Percentiles rank a stretch among this genome's conserved stretches.
Conservation (phyloP, 1,140 invertebrate genomes). For the Brachionus manjavacas region DNA sequence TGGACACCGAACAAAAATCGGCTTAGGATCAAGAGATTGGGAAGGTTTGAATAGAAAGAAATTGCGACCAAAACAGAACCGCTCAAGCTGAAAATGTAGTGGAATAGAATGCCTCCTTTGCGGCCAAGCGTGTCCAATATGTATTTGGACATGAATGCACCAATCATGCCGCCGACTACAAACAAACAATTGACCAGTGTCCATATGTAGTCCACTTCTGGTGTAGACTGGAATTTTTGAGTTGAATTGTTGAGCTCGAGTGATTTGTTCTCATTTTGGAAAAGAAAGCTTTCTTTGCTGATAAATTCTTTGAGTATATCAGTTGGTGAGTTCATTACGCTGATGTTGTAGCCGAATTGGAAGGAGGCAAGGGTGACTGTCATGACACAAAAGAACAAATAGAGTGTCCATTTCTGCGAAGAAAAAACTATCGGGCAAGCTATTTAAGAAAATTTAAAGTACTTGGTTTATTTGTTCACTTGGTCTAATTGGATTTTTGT, state of each 20-base stretch:
- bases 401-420: conserved; percentile 30
- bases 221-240: background rate
- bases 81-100: conserved; percentile 91
- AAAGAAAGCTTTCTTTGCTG: background rate
- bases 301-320: background rate
- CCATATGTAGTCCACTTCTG: background rate
- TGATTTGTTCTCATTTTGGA: background rate
- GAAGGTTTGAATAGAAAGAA: conserved; percentile 47
- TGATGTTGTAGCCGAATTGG: conserved; percentile 40
- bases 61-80: conserved; percentile 92
- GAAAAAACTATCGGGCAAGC: background rate
- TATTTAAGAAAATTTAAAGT: background rate
- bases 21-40: background rate
- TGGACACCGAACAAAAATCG: conserved; percentile 55
- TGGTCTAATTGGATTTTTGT: background rate
- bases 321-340: conserved; percentile 18
- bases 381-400: conserved; percentile 23
- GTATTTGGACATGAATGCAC: conserved; percentile 72
- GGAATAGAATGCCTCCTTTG: conserved; percentile 61
- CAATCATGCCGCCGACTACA: conserved; percentile 50
- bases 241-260: background rate
- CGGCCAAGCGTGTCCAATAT: conserved; percentile 72
- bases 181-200: conserved; percentile 25
- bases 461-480: background rate
- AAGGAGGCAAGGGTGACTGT: conserved; percentile 11